Evolutionary conservation across 2,797 vertebrate species (phyloP).

Genomic region (Coccyzus lansbergi): DNA sequence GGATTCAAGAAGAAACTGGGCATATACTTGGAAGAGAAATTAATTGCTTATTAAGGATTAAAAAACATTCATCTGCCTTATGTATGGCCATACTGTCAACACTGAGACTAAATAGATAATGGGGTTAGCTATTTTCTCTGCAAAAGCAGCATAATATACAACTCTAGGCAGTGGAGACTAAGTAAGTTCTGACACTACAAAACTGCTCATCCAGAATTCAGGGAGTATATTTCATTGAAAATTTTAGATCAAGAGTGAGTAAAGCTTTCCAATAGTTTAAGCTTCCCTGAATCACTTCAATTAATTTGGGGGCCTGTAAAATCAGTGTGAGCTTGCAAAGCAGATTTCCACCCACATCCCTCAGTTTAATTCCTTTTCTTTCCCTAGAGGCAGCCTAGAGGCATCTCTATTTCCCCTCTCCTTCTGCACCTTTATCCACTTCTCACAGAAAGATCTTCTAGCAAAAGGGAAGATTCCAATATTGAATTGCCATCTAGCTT

Average conservation of each 20-base stretch:
- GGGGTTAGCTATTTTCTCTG: background rate
- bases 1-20: background rate
- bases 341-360: background rate
- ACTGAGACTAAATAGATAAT: background rate
- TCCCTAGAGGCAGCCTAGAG: background rate
- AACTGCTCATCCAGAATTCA: background rate
- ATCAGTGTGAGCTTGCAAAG: background rate
- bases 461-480: background rate
- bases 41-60: constrained; percentile 20
- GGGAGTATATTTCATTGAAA: background rate
- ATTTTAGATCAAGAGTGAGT: background rate
- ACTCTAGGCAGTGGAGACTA: background rate
- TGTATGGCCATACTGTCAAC: background rate
- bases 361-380: background rate
- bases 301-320: constrained; percentile 17
- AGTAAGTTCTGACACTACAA: background rate
- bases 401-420: background rate
- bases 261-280: background rate
- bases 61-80: background rate
- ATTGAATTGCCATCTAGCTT: background rate
- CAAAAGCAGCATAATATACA: background rate
- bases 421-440: background rate
- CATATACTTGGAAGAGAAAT: background rate
- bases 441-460: background rate
- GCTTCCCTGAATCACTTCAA: background rate